Evolutionary conservation across 1,140 invertebrate genomes (phyloP).

Genomic region (Radopholus similis): DNA sequence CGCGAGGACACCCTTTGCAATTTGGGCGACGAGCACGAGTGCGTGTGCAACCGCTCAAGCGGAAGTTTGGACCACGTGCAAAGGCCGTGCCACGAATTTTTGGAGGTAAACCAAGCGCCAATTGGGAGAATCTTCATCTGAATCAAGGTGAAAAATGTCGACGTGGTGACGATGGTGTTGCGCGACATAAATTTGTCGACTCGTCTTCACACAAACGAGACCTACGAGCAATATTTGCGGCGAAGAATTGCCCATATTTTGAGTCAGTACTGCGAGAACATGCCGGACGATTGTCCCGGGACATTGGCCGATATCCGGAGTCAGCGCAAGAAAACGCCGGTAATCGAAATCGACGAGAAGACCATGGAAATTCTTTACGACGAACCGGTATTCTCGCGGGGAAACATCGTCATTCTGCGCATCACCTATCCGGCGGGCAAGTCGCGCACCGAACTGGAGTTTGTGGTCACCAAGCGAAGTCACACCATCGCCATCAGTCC

Average conservation of each 20-base stretch:
- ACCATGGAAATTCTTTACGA: slow-evolving; percentile 11
- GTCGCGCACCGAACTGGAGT: slow-evolving; percentile 39
- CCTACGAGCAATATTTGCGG: slow-evolving; percentile 59
- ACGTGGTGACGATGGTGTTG: slow-evolving; percentile 46
- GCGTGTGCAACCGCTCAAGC: slow-evolving; percentile 38
- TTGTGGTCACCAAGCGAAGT: slow-evolving; percentile 43
- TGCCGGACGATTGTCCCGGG: slow-evolving; percentile 54
- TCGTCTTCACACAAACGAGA: slow-evolving; percentile 48
- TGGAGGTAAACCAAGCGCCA: slow-evolving; percentile 34
- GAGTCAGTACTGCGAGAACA: slow-evolving; percentile 51
- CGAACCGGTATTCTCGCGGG: slow-evolving; percentile 48
- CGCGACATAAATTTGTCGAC: slow-evolving; percentile 52
- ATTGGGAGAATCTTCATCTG: background rate
- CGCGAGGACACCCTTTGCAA: slow-evolving; percentile 31
- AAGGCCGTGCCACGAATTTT: slow-evolving; percentile 33
- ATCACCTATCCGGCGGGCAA: slow-evolving; percentile 33
- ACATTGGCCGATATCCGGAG: slow-evolving; percentile 8
- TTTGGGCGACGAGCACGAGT: slow-evolving; percentile 38
- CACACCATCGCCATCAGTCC: slow-evolving; percentile 17
- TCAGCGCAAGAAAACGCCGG: background rate
- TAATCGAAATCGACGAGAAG: slow-evolving; percentile 3
- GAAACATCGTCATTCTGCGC: slow-evolving; percentile 52
- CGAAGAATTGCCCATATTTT: slow-evolving; percentile 51
- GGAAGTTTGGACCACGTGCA: slow-evolving; percentile 37
- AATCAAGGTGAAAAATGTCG: slow-evolving; percentile 36